These are phyloP conservation scores for Dromaius novaehollandiae DNA, from an alignment of 2,113 vertebrate species.

Conservation along the genomic window DNA sequence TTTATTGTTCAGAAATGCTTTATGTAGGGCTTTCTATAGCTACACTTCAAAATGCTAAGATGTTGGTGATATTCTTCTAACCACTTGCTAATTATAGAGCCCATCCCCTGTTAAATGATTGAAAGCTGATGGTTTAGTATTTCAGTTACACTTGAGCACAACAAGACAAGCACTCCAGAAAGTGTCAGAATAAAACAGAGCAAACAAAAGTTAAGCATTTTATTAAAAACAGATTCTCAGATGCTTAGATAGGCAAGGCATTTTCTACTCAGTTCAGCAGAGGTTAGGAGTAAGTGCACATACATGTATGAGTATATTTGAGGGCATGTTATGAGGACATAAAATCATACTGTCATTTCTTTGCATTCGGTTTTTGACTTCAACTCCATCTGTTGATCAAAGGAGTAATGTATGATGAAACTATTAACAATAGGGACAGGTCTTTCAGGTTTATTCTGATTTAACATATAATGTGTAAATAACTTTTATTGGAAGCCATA, in stretches of 20 bases:
- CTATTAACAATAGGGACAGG: background rate
- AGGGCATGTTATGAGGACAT: background rate
- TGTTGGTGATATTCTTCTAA: background rate
- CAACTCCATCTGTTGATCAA: background rate
- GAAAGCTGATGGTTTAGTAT: background rate
- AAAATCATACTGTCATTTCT: background rate
- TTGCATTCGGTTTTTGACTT: background rate
- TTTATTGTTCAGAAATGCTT: background rate
- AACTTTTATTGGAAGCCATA: background rate
- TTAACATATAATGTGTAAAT: background rate
- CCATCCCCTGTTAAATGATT: background rate
- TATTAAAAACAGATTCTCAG: background rate
- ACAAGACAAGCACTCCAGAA: background rate
- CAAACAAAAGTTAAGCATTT: background rate
- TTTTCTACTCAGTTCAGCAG: background rate
- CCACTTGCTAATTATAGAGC: background rate
- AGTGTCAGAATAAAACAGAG: background rate
- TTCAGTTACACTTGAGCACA: background rate
- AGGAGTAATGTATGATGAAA: background rate
- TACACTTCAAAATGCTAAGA: background rate
- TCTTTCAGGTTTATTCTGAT: constrained; percentile 26
- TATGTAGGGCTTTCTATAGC: background rate
- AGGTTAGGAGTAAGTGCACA: background rate
- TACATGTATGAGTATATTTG: background rate
- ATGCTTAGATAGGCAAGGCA: background rate